These are phyloP conservation scores for Diachasma alloeum DNA, from an alignment of 1,140 invertebrate genomes.

Conservation along the genomic window DNA sequence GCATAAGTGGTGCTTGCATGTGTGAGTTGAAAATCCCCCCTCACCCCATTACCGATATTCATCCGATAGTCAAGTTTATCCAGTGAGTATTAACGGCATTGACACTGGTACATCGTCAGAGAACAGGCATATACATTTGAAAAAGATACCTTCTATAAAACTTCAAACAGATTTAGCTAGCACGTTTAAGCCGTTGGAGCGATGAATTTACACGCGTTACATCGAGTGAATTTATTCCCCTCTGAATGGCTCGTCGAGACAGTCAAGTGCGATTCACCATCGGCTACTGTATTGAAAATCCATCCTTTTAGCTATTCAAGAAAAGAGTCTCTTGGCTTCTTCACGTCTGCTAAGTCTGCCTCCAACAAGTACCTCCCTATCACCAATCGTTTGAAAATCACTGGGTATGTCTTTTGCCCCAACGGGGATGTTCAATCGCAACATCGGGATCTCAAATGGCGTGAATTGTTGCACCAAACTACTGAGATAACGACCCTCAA, in stretches of 20 bases:
- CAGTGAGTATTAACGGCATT: slow-evolving; percentile 6
- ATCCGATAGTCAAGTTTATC: slow-evolving; percentile 15
- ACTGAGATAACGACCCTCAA: background rate
- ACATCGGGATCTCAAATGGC: background rate
- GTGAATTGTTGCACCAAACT: background rate
- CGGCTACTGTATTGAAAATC: background rate
- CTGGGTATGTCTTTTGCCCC: background rate
- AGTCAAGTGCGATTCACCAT: background rate
- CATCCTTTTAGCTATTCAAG: background rate
- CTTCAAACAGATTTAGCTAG: background rate
- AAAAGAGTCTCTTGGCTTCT: background rate
- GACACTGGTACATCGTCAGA: slow-evolving; percentile 12
- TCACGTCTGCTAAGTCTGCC: background rate
- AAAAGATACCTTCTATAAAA: slow-evolving; percentile 1
- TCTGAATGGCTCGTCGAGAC: background rate
- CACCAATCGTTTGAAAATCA: background rate
- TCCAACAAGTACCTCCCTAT: background rate
- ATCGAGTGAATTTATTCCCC: background rate
- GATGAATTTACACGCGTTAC: too few relatives aligned
- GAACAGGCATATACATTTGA: background rate
- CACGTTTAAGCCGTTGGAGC: too few relatives aligned
- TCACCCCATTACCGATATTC: background rate
- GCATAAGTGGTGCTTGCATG: background rate
- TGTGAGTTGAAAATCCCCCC: background rate
- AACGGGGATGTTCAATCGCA: background rate